Evolutionary conservation across 2,113 vertebrate species (phyloP).

Genomic region (Fregetta grallaria): DNA sequence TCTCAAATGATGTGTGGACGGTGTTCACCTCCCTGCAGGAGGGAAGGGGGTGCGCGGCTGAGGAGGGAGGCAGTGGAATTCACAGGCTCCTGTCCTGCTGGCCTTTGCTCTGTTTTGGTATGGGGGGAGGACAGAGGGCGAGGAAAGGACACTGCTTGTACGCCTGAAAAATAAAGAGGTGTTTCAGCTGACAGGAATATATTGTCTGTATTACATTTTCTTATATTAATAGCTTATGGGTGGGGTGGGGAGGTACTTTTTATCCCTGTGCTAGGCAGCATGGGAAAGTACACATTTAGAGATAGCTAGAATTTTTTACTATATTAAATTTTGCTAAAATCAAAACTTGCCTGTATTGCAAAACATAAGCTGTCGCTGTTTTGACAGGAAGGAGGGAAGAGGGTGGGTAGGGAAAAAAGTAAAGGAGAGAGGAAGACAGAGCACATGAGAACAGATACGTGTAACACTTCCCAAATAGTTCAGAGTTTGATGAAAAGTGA

Average conservation of each 20-base stretch:
- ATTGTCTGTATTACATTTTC: neutral
- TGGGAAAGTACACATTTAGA: neutral
- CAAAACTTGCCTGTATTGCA: neutral
- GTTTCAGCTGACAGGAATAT: neutral
- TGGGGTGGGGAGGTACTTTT: neutral
- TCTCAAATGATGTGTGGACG: neutral
- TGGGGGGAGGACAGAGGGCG: neutral
- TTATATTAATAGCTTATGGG: neutral
- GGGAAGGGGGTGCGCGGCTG: neutral
- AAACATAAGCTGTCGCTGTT: neutral
- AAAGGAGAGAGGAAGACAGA: neutral
- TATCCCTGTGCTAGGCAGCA: neutral
- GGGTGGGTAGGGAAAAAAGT: neutral
- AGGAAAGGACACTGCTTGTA: neutral
- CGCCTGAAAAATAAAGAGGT: neutral
- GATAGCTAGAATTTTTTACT: neutral
- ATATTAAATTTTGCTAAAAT: neutral
- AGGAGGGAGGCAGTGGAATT: neutral
- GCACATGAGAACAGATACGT: neutral
- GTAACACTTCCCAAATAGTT: neutral
- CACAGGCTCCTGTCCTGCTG: fast-evolving
- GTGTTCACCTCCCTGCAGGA: neutral
- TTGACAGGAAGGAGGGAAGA: neutral
- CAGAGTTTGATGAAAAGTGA: neutral
- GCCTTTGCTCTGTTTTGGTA: neutral